Conservation (phyloP, 2,888 invertebrate species). For the Papilio elwesi region DNA sequence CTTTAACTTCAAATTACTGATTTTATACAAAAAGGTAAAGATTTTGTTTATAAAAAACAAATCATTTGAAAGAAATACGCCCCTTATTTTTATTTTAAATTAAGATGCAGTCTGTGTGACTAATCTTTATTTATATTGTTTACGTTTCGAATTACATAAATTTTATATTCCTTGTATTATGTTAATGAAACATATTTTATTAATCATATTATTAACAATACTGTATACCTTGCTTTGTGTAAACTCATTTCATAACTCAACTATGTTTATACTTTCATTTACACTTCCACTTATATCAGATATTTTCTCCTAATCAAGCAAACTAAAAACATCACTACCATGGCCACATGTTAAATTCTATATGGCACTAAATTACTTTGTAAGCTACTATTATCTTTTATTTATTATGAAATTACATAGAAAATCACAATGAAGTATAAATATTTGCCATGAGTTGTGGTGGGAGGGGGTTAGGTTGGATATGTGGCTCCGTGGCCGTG, state of each 20-base stretch:
- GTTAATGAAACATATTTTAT: background rate
- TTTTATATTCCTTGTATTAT: no score
- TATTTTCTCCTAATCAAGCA: background rate
- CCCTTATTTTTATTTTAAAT: constrained; percentile 11
- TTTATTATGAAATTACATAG: background rate
- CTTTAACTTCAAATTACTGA: background rate
- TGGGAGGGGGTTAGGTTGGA: background rate
- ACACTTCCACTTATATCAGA: constrained; percentile 6
- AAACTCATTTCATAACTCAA: constrained; percentile 62
- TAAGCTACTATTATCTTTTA: background rate
- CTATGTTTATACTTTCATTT: constrained; percentile 1
- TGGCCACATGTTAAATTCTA: background rate
- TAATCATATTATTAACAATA: constrained; percentile 4
- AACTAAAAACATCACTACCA: background rate
- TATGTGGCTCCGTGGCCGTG: background rate
- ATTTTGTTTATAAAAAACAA: background rate
- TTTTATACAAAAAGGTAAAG: background rate
- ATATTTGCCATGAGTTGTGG: background rate
- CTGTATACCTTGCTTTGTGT: constrained; percentile 69
- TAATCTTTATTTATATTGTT: background rate
- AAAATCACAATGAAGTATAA: background rate
- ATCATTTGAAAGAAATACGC: constrained; percentile 2
- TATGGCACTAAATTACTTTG: background rate
- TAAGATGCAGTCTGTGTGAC: background rate
- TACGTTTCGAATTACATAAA: background rate